Evolutionary conservation across 2,113 vertebrate genomes (phyloP).

Genomic region (Platysteira castanea): DNA sequence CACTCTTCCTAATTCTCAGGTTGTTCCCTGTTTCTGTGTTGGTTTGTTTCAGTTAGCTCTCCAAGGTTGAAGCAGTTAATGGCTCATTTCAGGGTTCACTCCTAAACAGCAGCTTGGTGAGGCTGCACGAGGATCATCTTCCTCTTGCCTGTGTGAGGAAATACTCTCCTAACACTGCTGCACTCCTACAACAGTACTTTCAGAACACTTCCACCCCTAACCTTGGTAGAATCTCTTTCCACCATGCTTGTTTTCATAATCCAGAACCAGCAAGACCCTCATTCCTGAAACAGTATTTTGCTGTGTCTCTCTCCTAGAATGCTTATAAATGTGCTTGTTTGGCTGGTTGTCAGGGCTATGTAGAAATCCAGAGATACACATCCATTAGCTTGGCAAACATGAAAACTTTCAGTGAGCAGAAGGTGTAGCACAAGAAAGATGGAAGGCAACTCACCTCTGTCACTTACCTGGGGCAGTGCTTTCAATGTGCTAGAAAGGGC

Average conservation of each 20-base stretch:
- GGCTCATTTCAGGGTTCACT: neutral
- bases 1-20: neutral
- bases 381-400: neutral
- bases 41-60: neutral
- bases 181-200: neutral
- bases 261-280: neutral
- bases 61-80: neutral
- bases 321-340: neutral
- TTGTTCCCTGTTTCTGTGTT: neutral
- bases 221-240: neutral
- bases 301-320: accelerated
- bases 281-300: neutral
- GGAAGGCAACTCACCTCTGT: neutral
- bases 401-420: neutral
- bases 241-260: neutral
- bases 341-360: neutral
- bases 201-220: neutral
- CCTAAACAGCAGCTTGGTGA: neutral
- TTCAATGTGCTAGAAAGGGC: neutral
- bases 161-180: neutral
- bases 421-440: neutral
- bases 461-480: neutral
- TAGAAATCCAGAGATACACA: neutral
- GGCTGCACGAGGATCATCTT: neutral
- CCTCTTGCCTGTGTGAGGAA: neutral